Evolutionary conservation across 1,140 invertebrate species (phyloP), one percentile per base, ranked within the genome.

Genomic region (Trypoxylus dichotomus): DNA sequence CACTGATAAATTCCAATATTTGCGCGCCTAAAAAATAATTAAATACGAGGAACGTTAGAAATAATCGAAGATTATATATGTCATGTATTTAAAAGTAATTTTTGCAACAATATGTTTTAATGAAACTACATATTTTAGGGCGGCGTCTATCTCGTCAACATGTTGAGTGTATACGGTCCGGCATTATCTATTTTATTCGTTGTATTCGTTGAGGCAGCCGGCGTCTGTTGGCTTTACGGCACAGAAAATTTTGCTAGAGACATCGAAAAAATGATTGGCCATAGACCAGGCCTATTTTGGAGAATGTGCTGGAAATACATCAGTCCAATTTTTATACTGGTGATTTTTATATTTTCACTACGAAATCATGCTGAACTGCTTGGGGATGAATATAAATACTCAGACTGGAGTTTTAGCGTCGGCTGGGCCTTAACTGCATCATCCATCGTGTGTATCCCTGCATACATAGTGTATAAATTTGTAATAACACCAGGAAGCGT

Each of bases 191-290:
- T 99, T 83, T 87, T 99, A 24, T 96, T 99, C 85, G 97, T 97
- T 47, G 97, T 99, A 21, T 94, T 99, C 81, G 97, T 97, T 78
- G 97, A 99, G 88, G 92, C 96, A 0, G 94, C 98, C 7, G 97
- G 96, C 0, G 93, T 99, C 1, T 98, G 96, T 83, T 99, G 97
- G 97, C 94, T 98, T 80, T 99, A 99, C 86, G 98, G 96, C 19
- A 92, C 96, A 8, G 92, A 95, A 79, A 89, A 94, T 79, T 97
- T 98, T 87, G 93, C 94, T 7, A 89, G 91, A 43, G 96, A 98
- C 85, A 96, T 98, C 63, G 91, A 93, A 83, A 92, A 94, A 83
- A 98, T 98, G 97, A 90, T 98, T 73, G 96, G 96, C 1, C 93
- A 95, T 81, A 89, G 91, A 58, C 96, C 97, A 0, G 95, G 95